Base-by-base conservation (phyloP, 2,797 vertebrate species). In the Todus mexicanus region DNA sequence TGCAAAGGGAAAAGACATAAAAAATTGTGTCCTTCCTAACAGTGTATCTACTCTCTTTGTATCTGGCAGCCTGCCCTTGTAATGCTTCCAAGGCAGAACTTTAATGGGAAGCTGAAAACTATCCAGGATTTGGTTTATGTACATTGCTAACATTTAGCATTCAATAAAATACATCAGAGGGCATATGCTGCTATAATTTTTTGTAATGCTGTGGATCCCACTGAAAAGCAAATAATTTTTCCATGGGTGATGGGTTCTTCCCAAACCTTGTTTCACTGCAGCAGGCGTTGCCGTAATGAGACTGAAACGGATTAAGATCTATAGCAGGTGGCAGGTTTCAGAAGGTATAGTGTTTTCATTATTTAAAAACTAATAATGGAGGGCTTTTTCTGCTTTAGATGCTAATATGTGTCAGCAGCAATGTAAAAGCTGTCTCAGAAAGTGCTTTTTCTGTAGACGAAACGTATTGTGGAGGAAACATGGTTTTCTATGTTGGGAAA, bases 61-160 rank as follows among this genome's bases (percentile, higher is more conserved):
- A 38, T 79, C 76, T 97, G 91, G 80, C 89, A 94, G 73, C 33
- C 54, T 90, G 47, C 79, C 77, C 45, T 70, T 68, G 42, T 66
- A 77, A 45, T 47, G 71, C 77, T 94, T 96, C 83, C 79, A 92
- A 94, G 51, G 79, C 80, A 94, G 87, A 96, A 92, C 61, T 92
- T 95, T 87, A 93, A 61, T 63, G 53, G 21, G 60, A 88, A 81
- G 31, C 48, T 90, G 84, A 94, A 95, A 94, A 89, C 43, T 71
- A 42, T 59, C 61, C 70, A 87, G 72, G 88, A 90, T 92, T 57
- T 56, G 13, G 27, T 50, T 66, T 91, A 80, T 86, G 71, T 85
- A 73, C 33, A 43, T 85, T 59, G 88, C 84, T 83, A 92, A 86
- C 51, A 45, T 91, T 93, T 85, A 85, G 33, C 31, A 48, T 93